A percentile compares a stretch with the other conserved stretches of the same genome.
phyloP scores from a whole-genome alignment of 1,140 invertebrate genomes.

The Aphidius ervi region DNA sequence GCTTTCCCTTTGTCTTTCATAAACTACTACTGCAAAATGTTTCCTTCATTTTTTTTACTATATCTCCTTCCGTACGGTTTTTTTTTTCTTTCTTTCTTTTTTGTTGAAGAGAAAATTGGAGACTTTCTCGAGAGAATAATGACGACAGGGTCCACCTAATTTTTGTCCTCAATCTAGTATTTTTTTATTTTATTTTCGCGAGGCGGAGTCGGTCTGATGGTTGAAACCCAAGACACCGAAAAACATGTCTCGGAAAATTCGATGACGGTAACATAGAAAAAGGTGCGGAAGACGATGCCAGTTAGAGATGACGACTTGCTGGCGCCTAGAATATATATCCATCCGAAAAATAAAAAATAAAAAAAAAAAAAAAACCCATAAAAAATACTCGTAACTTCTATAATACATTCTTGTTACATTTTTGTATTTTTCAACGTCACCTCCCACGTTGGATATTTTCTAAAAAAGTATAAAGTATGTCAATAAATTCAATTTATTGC shows the following conservation, averaged over 20 bases:
- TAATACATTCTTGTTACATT: too few relatives aligned
- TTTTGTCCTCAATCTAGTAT: not conserved
- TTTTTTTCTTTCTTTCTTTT: constrained; percentile 4
- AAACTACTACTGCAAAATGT: constrained; percentile 1
- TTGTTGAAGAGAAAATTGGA: not conserved
- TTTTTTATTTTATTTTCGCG: constrained; percentile 4
- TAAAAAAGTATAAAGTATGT: too few relatives aligned
- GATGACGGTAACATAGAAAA: not conserved
- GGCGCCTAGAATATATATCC: constrained; percentile 35
- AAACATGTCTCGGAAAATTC: constrained; percentile 25
- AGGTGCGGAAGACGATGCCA: constrained; percentile 42
- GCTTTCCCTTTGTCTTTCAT: constrained; percentile 8
- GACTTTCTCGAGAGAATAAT: not conserved
- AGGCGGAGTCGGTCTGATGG: constrained; percentile 26
- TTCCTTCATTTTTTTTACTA: not conserved
- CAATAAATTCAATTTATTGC: too few relatives aligned
- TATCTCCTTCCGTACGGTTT: not conserved
- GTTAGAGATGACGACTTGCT: constrained; percentile 46
- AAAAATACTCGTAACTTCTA: too few relatives aligned
- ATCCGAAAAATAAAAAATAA: too few relatives aligned
- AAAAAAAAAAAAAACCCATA: not conserved
- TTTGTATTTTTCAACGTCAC: too few relatives aligned
- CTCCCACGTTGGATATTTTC: too few relatives aligned
- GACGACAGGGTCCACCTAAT: not conserved
- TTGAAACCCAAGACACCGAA: constrained; percentile 36